phyloP scores from a whole-genome alignment of 2,888 invertebrate genomes.

The Parasteatoda lunata region DNA sequence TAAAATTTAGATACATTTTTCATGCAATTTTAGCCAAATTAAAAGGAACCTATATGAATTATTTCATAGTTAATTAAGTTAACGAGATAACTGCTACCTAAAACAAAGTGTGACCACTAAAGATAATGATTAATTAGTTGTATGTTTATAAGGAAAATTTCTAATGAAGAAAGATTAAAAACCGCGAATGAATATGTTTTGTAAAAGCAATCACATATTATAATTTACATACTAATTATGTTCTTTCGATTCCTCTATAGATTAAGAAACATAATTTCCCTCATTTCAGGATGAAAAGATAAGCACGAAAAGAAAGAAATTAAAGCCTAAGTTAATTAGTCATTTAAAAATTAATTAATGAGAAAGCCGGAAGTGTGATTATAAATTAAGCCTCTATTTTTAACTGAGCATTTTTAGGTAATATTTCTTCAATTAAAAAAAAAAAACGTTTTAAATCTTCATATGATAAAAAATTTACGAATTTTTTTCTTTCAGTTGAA shows the following conservation, averaged over 20 bases:
- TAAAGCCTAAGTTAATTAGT: constrained; percentile 19
- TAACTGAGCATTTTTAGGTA: background rate
- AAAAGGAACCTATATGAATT: constrained; percentile 25
- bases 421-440: too few species aligned
- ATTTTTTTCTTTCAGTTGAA: too few species aligned
- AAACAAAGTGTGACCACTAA: constrained; percentile 31
- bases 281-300: constrained; percentile 10
- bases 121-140: constrained; percentile 51
- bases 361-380: constrained; percentile 32
- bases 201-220: constrained; percentile 27
- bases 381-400: constrained; percentile 42
- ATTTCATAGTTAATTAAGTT: constrained; percentile 50
- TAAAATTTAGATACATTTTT: background rate
- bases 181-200: constrained; percentile 44
- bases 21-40: background rate
- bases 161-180: constrained; percentile 21
- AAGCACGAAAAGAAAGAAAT: constrained; percentile 7
- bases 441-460: too few species aligned
- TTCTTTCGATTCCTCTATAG: constrained; percentile 36
- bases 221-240: constrained; percentile 36
- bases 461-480: too few species aligned
- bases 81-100: constrained; percentile 21
- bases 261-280: constrained; percentile 25
- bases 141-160: constrained; percentile 10
- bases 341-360: constrained; percentile 39